Conservation (phyloP, 1,140 invertebrate species). For the Caerostris darwini region DNA sequence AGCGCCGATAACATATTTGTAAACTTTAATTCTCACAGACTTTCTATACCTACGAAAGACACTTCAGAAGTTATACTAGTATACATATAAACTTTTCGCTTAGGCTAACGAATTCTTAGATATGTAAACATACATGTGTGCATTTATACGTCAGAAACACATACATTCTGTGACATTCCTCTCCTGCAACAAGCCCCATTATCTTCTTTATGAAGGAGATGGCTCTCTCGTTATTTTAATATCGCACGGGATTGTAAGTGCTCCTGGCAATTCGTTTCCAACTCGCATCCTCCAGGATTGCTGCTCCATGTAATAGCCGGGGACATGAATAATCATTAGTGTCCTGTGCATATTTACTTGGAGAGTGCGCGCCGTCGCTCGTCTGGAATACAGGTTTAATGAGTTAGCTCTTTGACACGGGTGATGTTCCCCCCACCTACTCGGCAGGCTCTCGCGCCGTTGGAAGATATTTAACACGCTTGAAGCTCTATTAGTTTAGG, state of each 20-base stretch:
- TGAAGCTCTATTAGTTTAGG: conserved; percentile 1
- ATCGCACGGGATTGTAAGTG: not conserved
- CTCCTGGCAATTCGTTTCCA: conserved; percentile 13
- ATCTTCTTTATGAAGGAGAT: not conserved
- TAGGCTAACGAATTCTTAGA: too few species aligned
- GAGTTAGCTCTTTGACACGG: conserved; percentile 31
- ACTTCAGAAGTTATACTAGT: too few species aligned
- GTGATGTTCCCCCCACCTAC: not conserved
- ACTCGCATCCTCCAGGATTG: not conserved
- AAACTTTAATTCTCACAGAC: too few species aligned
- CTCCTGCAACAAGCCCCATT: not conserved
- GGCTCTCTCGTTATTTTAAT: conserved; percentile 8
- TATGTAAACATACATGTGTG: not conserved
- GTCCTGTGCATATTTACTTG: conserved; percentile 15
- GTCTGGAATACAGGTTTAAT: conserved; percentile 12
- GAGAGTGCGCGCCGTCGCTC: conserved; percentile 1
- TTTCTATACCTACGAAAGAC: too few species aligned
- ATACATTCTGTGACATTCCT: not conserved
- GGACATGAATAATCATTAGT: conserved; percentile 33
- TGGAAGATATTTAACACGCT: conserved; percentile 1
- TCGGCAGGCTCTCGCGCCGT: not conserved
- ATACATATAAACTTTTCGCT: too few species aligned
- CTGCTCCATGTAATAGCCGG: not conserved
- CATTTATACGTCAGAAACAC: not conserved
- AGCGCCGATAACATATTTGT: too few species aligned